phyloP scores from a whole-genome alignment of 2,797 vertebrate species.

The Syngnathus rostellatus region DNA sequence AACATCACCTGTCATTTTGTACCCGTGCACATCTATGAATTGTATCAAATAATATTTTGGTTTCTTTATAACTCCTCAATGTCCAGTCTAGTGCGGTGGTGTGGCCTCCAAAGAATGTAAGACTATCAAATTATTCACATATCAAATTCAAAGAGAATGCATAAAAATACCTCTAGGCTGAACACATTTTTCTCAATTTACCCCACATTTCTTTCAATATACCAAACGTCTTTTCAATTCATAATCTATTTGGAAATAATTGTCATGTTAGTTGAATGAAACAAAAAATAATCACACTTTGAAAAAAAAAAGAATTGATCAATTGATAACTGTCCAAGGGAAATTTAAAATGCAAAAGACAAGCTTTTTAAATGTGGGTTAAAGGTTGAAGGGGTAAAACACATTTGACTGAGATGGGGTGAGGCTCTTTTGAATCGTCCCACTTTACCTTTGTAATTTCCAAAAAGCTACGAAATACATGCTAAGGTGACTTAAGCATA shows the following conservation, averaged over 20 bases:
- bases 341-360: not conserved
- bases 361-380: not conserved
- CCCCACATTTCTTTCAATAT: slow-evolving; percentile 22
- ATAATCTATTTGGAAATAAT: slow-evolving; percentile 32
- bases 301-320: not conserved
- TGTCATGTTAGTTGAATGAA: slow-evolving; percentile 7
- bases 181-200: slow-evolving; percentile 34
- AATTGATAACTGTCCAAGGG: not conserved
- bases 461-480: too few relatives aligned
- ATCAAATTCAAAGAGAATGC: slow-evolving; percentile 43
- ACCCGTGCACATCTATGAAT: slow-evolving; percentile 56
- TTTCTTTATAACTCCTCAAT: slow-evolving; percentile 46
- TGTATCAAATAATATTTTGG: slow-evolving; percentile 65
- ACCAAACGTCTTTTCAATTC: slow-evolving; percentile 33
- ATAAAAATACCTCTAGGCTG: slow-evolving; percentile 44
- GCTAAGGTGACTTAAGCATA: too few relatives aligned
- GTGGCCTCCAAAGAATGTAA: slow-evolving; percentile 45
- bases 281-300: not conserved
- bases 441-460: too few relatives aligned
- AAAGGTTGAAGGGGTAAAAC: not conserved
- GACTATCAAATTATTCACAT: slow-evolving; percentile 41
- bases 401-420: not conserved
- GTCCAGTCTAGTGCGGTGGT: slow-evolving; percentile 26
- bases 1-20: slow-evolving; percentile 60
- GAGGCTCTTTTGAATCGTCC: not conserved